phyloP scores from a whole-genome alignment of 2,888 invertebrate genomes.

The Cyrtodaria siliqua region DNA sequence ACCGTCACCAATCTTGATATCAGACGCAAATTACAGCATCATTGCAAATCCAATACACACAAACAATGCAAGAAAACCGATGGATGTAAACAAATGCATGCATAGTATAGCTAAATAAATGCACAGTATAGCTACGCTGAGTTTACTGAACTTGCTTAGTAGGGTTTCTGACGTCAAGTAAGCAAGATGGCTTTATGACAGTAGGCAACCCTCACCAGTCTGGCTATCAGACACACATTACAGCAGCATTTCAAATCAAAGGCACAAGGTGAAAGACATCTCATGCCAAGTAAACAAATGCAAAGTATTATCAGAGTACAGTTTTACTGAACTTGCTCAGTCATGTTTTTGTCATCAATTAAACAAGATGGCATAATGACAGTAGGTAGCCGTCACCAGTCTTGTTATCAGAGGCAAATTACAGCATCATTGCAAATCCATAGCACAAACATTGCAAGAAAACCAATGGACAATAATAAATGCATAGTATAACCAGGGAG shows the following conservation, averaged over 20 bases:
- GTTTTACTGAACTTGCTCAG: too few relatives aligned
- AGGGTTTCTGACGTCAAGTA: slow-evolving; percentile 15
- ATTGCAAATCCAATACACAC: too few relatives aligned
- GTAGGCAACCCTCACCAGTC: slow-evolving; percentile 61
- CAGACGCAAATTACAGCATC: slow-evolving; percentile 37
- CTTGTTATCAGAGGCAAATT: slow-evolving; percentile 56
- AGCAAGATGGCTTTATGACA: slow-evolving; percentile 37
- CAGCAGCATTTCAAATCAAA: slow-evolving; percentile 21
- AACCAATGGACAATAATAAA: too few relatives aligned
- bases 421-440: slow-evolving; percentile 26
- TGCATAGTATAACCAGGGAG: too few relatives aligned
- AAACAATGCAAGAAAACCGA: too few relatives aligned
- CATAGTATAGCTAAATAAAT: not conserved
- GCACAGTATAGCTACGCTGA: too few relatives aligned
- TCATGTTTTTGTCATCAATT: not conserved
- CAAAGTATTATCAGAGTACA: too few relatives aligned
- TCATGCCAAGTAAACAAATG: too few relatives aligned
- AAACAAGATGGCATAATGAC: slow-evolving; percentile 4
- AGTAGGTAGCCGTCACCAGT: not conserved
- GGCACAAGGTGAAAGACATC: too few relatives aligned
- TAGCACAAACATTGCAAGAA: too few relatives aligned
- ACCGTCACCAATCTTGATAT: slow-evolving; percentile 31
- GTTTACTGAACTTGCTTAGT: slow-evolving; percentile 7
- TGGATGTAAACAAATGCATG: too few relatives aligned
- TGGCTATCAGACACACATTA: slow-evolving; percentile 70